Evolutionary conservation across 2,888 invertebrate species (phyloP).

Genomic region (Sarcophaga variegata): DNA sequence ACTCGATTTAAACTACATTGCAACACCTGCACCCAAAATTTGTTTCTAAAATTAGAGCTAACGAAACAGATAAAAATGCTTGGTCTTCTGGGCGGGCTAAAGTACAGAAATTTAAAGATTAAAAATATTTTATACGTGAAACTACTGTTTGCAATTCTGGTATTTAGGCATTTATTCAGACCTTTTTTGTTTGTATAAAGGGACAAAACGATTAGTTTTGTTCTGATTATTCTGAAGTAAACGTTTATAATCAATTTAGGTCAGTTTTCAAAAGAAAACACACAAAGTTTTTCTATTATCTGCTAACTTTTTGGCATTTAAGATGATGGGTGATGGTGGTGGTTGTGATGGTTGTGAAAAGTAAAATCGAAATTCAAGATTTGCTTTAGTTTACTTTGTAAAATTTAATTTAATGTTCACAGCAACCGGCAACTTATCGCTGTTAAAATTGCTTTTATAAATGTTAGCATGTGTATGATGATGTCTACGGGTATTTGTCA

Average conservation of each 20-base stretch:
- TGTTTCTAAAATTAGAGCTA: too few relatives aligned
- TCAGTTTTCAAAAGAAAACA: background rate
- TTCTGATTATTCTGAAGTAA: background rate
- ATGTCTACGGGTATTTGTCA: slow-evolving; percentile 28
- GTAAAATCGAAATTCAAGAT: background rate
- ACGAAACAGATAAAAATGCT: too few relatives aligned
- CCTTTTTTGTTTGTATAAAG: too few relatives aligned
- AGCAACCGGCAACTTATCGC: background rate
- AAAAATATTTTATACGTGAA: too few relatives aligned
- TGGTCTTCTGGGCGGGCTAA: too few relatives aligned
- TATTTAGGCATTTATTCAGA: too few relatives aligned
- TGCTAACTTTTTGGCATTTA: background rate
- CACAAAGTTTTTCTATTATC: background rate
- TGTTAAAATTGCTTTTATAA: background rate
- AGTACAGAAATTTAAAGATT: too few relatives aligned
- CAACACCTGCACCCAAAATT: too few relatives aligned
- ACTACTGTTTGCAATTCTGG: too few relatives aligned
- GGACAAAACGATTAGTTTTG: background rate
- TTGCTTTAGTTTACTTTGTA: background rate
- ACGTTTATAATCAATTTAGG: background rate
- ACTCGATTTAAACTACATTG: too few relatives aligned
- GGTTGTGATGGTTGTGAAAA: background rate
- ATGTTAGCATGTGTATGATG: background rate
- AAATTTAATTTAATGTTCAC: background rate
- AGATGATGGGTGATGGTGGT: background rate